These are phyloP conservation scores for Aythya baeri DNA, from an alignment of 2,113 vertebrate species.

Conservation along the genomic window DNA sequence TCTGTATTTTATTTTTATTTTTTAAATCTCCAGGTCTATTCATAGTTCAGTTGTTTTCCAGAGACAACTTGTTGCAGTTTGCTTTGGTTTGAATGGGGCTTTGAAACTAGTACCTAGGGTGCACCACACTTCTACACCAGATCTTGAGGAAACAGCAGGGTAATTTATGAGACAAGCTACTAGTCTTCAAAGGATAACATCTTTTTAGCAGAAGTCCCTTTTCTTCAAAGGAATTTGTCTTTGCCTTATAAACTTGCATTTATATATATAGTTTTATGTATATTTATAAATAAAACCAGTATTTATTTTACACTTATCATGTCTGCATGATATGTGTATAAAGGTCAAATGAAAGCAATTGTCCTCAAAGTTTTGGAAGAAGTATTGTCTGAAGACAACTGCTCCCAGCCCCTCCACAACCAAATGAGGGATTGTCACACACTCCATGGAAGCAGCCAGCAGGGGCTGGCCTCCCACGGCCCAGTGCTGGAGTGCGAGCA, in stretches of 20 bases:
- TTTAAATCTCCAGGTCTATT: background rate
- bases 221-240: slow-evolving; percentile 19
- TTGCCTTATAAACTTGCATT: background rate
- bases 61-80: slow-evolving; percentile 12
- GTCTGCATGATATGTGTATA: background rate
- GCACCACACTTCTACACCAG: background rate
- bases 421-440: background rate
- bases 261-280: background rate
- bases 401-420: background rate
- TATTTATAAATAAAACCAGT: background rate
- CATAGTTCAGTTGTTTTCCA: slow-evolving; percentile 3
- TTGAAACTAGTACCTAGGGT: slow-evolving; percentile 1
- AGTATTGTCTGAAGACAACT: background rate
- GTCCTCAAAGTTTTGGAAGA: background rate
- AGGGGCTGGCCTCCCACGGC: background rate
- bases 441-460: background rate
- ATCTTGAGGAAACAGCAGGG: slow-evolving; percentile 7
- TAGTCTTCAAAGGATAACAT: slow-evolving; percentile 35
- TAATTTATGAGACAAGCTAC: slow-evolving; percentile 21
- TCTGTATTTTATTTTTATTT: background rate
- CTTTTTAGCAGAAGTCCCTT: slow-evolving; percentile 8
- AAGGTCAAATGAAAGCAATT: slow-evolving; percentile 12
- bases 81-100: slow-evolving; percentile 24
- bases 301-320: background rate
- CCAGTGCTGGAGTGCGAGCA: background rate